Base-by-base conservation (phyloP, 1,140 invertebrate species). In the Diachasma alloeum region DNA sequence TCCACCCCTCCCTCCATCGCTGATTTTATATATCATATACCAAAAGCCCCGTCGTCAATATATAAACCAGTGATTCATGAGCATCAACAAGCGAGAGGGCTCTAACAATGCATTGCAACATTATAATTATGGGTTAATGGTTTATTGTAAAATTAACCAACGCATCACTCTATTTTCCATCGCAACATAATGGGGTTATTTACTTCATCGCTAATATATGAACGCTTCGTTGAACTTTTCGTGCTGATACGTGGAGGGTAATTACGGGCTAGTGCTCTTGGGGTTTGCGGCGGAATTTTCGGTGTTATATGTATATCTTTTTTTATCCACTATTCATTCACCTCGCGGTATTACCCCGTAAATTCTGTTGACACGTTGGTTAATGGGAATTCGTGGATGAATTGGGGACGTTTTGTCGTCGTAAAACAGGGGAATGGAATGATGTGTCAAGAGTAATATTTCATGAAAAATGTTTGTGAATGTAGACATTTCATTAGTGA, bases 101-200 rank as follows among this genome's bases (percentile, higher is more conserved):
- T 31, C 31, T 4, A n/a, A 56, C 36, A 42, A 76, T 56, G 59
- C 3, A 22, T 72, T 5, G 4, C 44, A 53, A 17, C 15, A 53
- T 53, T 17, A 53, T 17, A 53, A 17, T 53, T 53, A 53, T 15
- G 37, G 42, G 42, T 70, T 76, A 71, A 76, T 71, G 42, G 24
- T 76, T 71, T 53, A 76, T 70, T 46, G 42, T 59, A 26, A 71
- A 76, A 76, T 76, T 70, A 70, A 37, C 44, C 48, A 44, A 11
- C 5, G 15, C 5, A 39, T 56, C 22, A 66, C 74, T 69, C 26
- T 19, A 68, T 74, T 68, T 26, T 53, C 9, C 24, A 19, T 39
- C 42, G 24, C 11, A 11, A 17, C 48, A 53, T 53, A 53, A 53
- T 53, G 48, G 48, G 48, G 11, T 17, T 53, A 53, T 53, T 17